Evolutionary conservation across 2,888 invertebrate species (phyloP).

Genomic region (Amiota communis): DNA sequence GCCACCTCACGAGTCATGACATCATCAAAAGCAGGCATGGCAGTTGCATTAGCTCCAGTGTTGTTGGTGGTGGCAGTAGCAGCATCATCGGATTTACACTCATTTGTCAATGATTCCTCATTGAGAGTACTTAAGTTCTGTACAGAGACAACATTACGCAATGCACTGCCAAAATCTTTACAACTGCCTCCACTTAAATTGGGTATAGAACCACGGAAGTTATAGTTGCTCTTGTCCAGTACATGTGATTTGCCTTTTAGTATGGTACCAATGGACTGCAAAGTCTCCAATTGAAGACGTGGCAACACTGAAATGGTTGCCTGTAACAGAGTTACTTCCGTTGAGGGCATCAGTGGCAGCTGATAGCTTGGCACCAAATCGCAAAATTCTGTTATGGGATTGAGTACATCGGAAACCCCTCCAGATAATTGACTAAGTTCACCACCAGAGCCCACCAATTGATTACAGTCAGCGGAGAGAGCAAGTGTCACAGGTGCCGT

Average conservation of each 20-base stretch:
- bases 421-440: constrained; percentile 77
- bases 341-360: constrained; percentile 76
- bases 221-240: constrained; percentile 71
- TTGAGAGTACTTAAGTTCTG: constrained; percentile 71
- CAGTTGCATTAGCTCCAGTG: constrained; percentile 44
- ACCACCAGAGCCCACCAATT: constrained; percentile 75
- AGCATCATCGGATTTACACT: constrained; percentile 18
- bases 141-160: constrained; percentile 75
- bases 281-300: constrained; percentile 82
- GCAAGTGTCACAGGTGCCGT: constrained; percentile 81
- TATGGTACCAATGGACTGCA: constrained; percentile 80
- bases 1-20: constrained; percentile 79
- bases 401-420: constrained; percentile 81
- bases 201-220: constrained; percentile 73
- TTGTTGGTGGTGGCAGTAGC: constrained; percentile 16
- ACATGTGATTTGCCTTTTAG: constrained; percentile 76
- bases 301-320: constrained; percentile 86
- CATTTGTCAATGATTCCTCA: constrained; percentile 58
- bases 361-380: constrained; percentile 83
- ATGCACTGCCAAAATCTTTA: constrained; percentile 39
- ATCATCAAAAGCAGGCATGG: constrained; percentile 73
- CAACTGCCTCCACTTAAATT: constrained; percentile 61
- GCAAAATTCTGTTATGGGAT: constrained; percentile 86
- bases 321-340: constrained; percentile 80
- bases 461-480: constrained; percentile 77